Evolutionary conservation across 2,113 vertebrate genomes (phyloP).

Genomic region (Lathamus discolor): DNA sequence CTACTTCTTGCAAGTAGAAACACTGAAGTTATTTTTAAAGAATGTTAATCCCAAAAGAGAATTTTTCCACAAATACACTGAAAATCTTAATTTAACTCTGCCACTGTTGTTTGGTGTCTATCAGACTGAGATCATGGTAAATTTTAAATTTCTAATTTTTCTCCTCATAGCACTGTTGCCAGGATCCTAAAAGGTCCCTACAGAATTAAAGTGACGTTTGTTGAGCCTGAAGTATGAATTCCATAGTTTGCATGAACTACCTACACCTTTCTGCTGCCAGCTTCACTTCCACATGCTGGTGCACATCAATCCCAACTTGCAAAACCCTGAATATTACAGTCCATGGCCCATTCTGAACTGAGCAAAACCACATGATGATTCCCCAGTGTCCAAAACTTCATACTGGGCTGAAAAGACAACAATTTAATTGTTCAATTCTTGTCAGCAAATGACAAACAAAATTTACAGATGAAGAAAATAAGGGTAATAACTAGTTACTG

Average conservation of each 20-base stretch:
- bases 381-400: not conserved
- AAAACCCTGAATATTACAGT: not conserved
- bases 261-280: not conserved
- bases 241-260: not conserved
- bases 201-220: not conserved
- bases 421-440: not conserved
- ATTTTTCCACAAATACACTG: not conserved
- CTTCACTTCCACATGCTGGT: not conserved
- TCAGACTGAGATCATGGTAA: not conserved
- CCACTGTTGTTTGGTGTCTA: not conserved
- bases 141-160: constrained; percentile 25
- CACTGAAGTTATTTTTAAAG: not conserved
- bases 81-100: not conserved
- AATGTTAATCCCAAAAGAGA: not conserved
- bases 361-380: not conserved
- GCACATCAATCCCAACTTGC: not conserved
- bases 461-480: not conserved
- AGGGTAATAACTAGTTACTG: not conserved
- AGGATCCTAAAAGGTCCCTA: not conserved
- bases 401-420: not conserved
- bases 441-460: not conserved
- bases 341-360: not conserved
- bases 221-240: not conserved
- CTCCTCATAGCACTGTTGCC: not conserved
- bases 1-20: not conserved